These are phyloP conservation scores for Oscheius myriophilus DNA, from an alignment of 2,888 invertebrate species.

Conservation along the genomic window DNA sequence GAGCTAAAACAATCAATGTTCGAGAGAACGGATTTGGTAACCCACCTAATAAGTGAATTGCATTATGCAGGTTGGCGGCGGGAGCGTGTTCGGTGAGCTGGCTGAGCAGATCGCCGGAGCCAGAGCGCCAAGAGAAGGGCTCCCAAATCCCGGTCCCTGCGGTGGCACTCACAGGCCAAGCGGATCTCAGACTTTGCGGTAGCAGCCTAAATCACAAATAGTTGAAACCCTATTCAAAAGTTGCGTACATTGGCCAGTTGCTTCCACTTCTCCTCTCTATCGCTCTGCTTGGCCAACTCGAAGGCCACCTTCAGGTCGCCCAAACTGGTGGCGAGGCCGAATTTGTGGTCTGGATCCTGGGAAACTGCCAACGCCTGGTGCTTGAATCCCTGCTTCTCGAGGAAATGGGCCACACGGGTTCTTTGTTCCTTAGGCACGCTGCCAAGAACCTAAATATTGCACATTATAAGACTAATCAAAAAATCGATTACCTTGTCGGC, in stretches of 20 bases:
- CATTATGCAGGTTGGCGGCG: slow-evolving; percentile 84
- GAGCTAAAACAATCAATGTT: slow-evolving; percentile 72
- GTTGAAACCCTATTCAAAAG: not conserved
- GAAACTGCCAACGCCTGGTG: slow-evolving; percentile 96
- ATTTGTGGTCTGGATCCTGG: slow-evolving; percentile 93
- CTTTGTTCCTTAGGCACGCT: slow-evolving; percentile 95
- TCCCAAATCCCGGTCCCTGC: slow-evolving; percentile 91
- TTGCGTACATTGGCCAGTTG: slow-evolving; percentile 73
- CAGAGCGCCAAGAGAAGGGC: slow-evolving; percentile 86
- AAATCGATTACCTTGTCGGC: slow-evolving; percentile 48
- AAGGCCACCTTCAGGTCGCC: slow-evolving; percentile 87
- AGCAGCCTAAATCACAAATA: slow-evolving; percentile 56
- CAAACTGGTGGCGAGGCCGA: slow-evolving; percentile 89
- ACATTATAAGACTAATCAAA: not conserved
- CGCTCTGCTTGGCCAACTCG: slow-evolving; percentile 86
- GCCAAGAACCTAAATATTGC: slow-evolving; percentile 80
- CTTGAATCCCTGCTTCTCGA: slow-evolving; percentile 98
- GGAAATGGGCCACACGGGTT: slow-evolving; percentile 95
- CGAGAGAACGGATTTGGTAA: not conserved
- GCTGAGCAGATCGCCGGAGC: slow-evolving; percentile 72
- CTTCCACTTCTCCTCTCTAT: slow-evolving; percentile 88
- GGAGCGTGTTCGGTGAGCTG: slow-evolving; percentile 75
- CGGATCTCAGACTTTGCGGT: slow-evolving; percentile 77
- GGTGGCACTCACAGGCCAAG: slow-evolving; percentile 91
- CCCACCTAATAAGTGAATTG: slow-evolving; percentile 83